Evolutionary conservation across 64 coral and sea anemone species (phyloP).

Genomic region (Astreopora myriophthalma): DNA sequence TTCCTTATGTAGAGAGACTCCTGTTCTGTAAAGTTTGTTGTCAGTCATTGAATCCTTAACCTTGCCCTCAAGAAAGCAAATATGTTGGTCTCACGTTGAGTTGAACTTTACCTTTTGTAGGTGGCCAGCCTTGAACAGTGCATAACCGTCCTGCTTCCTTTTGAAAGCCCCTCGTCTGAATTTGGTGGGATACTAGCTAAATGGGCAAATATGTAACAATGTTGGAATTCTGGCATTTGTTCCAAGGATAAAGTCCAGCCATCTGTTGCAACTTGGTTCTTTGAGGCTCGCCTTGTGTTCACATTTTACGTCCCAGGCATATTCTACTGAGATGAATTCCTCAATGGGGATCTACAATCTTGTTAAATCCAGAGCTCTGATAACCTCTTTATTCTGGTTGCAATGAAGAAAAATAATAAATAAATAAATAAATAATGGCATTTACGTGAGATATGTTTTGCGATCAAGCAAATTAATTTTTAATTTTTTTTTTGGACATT

Average conservation of each 20-base stretch:
- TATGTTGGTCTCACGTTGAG: background rate
- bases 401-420: background rate
- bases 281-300: background rate
- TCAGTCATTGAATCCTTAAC: slow-evolving; percentile 36
- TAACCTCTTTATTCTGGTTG: background rate
- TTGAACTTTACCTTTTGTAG: slow-evolving; percentile 31
- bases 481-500: background rate
- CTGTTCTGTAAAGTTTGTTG: slow-evolving; percentile 30
- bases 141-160: slow-evolving; percentile 43
- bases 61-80: slow-evolving; percentile 25
- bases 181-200: slow-evolving; percentile 6
- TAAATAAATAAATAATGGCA: background rate
- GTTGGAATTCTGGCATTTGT: slow-evolving; percentile 7
- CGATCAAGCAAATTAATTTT: background rate
- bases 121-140: slow-evolving; percentile 26
- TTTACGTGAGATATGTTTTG: background rate
- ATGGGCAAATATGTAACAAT: slow-evolving; percentile 51
- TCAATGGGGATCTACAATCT: slow-evolving; percentile 24
- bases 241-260: slow-evolving; percentile 24
- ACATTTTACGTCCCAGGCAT: background rate
- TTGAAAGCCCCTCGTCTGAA: slow-evolving; percentile 33
- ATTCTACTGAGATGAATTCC: slow-evolving; percentile 26
- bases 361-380: slow-evolving; percentile 10
- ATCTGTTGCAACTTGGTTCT: slow-evolving; percentile 15
- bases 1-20: background rate